These are phyloP conservation scores for Notodonta ziczac DNA, from an alignment of 2,888 invertebrate species.

Conservation along the genomic window DNA sequence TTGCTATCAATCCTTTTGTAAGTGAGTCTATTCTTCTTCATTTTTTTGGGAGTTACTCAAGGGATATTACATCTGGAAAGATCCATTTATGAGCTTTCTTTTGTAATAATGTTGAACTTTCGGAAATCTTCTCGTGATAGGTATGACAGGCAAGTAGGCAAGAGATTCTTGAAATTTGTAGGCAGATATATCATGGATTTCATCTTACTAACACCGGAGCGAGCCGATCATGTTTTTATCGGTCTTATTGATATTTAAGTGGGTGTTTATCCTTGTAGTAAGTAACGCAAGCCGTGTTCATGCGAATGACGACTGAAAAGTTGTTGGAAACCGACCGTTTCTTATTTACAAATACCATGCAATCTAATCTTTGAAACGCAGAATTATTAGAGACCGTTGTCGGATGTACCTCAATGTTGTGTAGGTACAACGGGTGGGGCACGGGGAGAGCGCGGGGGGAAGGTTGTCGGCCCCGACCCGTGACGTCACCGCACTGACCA, in stretches of 20 bases:
- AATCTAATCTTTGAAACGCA: slow-evolving; percentile 42
- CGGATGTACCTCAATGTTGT: slow-evolving; percentile 47
- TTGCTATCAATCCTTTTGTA: too few relatives aligned
- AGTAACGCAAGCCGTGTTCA: background rate
- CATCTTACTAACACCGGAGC: background rate
- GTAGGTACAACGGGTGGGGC: slow-evolving; percentile 38
- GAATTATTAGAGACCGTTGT: slow-evolving; percentile 48
- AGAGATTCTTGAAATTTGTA: background rate
- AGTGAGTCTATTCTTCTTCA: too few relatives aligned
- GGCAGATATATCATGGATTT: background rate
- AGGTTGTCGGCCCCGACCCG: slow-evolving; percentile 81
- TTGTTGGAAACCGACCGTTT: background rate
- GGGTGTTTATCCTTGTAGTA: background rate
- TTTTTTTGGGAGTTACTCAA: background rate
- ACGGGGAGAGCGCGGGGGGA: slow-evolving; percentile 55
- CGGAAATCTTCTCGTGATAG: background rate
- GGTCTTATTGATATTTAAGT: background rate
- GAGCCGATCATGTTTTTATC: background rate
- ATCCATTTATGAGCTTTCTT: background rate
- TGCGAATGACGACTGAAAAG: background rate
- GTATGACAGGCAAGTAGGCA: background rate
- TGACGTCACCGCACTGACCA: slow-evolving; percentile 83
- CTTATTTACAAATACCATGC: slow-evolving; percentile 28
- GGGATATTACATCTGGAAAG: background rate
- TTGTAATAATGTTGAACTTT: too few relatives aligned